Evolutionary conservation across 2,888 invertebrate species (phyloP), one percentile per base, ranked within the genome.

Genomic region (Ormyrus pomaceus): DNA sequence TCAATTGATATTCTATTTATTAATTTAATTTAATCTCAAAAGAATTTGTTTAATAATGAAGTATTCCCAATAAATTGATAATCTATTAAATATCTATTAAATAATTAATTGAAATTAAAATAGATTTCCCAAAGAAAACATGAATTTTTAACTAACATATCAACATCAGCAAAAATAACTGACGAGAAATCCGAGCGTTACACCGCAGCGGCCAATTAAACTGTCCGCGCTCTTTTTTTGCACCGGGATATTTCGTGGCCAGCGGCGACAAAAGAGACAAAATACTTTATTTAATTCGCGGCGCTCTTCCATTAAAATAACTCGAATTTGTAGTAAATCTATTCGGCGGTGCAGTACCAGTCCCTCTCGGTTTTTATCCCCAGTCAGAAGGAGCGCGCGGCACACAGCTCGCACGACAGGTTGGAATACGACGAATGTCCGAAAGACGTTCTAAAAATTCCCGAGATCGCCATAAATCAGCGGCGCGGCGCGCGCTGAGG

Each of bases 361-460:
- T 62, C 51, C 53, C 34, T 7, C 65, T 13, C 70, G 34, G 46
- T 77, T 65, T 81, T 73, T 69, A 72, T 72, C 59, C 34, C 34
- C 34, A 34, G 34, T 34, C 34, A 34, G 34, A 34, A 34, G 34
- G 34, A 34, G 34, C 34, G 34, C 34, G 4, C n/a, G n/a, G 45
- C 62, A 13, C 45, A 8, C 64, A 34, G 34, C 34, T 34, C 34
- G 3, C 34, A 50, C 59, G 65, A 65, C 75, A 78, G 79, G 70
- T 75, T 72, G 71, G 71, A 66, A 82, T 68, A 79, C 70, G 74
- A 68, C 64, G 64, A 72, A 64, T 77, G 71, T 79, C 69, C 51
- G 69, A 76, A 70, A 73, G 78, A 71, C 77, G 77, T 82, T 73
- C 79, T 79, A 74, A 77, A 82, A 77, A 82, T 82, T 80, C 82